Evolutionary conservation across 2,888 invertebrate genomes (phyloP).

Genomic region (Holacanthella duospinosa): DNA sequence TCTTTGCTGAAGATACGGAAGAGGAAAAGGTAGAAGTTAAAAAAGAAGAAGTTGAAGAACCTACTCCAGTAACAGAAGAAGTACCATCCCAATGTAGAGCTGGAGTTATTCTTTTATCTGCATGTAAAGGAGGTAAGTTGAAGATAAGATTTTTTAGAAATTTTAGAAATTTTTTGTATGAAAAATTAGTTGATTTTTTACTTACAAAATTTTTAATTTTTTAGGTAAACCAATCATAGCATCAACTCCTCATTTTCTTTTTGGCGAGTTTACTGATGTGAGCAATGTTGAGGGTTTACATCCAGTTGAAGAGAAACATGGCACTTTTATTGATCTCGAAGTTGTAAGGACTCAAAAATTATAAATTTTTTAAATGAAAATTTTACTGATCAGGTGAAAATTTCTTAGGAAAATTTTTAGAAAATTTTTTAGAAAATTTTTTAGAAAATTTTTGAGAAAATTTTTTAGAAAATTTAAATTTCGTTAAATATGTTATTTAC

Average conservation of each 20-base stretch:
- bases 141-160: no score
- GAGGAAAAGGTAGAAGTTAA: conserved; percentile 1
- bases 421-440: no score
- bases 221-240: conserved; percentile 12
- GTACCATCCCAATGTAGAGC: conserved; percentile 1
- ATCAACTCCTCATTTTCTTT: conserved; percentile 20
- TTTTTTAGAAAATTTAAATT: no score
- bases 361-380: neutral
- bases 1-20: neutral
- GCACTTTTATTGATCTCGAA: conserved; percentile 21
- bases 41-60: neutral
- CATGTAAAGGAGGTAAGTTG: conserved; percentile 10
- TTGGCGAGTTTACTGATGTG: conserved; percentile 11
- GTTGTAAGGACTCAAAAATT: conserved; percentile 12
- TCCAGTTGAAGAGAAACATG: conserved; percentile 13
- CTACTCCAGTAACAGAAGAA: neutral
- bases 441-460: neutral
- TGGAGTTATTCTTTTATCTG: conserved; percentile 13
- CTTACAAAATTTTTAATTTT: neutral
- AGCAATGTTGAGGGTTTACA: conserved; percentile 1
- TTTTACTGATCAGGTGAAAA: neutral
- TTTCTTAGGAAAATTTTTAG: no score
- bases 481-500: no score
- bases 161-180: no score
- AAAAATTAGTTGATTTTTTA: neutral